Evolutionary conservation across 1,140 invertebrate genomes (phyloP).

Genomic region (Octopus sinensis): DNA sequence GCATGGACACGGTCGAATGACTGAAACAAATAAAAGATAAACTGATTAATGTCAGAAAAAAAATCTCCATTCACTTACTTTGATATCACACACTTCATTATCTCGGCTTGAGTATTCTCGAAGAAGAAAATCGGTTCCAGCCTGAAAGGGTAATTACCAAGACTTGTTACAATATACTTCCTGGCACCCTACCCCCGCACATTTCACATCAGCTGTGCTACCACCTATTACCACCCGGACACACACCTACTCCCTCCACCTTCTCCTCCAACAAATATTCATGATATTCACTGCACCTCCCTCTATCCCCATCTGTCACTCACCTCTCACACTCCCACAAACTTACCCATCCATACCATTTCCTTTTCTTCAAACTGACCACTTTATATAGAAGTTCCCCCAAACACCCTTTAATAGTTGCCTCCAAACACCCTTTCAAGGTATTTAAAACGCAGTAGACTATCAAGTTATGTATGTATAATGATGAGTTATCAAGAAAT

Average conservation of each 20-base stretch:
- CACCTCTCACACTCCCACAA: too few relatives aligned
- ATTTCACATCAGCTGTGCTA: neutral
- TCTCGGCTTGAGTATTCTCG: conserved; percentile 55
- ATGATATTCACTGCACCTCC: neutral
- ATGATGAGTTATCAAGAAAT: too few relatives aligned
- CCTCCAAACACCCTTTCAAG: too few relatives aligned
- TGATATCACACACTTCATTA: conserved; percentile 42
- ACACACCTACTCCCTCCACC: neutral
- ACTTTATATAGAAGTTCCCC: too few relatives aligned
- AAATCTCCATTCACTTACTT: conserved; percentile 31
- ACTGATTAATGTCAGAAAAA: too few relatives aligned
- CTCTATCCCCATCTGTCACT: neutral
- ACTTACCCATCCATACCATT: too few relatives aligned
- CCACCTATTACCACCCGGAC: neutral
- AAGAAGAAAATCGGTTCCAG: conserved; percentile 50
- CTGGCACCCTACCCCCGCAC: neutral
- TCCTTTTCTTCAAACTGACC: too few relatives aligned
- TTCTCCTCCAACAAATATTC: neutral
- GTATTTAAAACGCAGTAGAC: too few relatives aligned
- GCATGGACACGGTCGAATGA: too few relatives aligned
- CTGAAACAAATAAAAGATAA: too few relatives aligned
- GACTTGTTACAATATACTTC: neutral
- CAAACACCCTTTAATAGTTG: too few relatives aligned
- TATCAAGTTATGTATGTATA: too few relatives aligned
- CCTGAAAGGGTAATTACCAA: conserved; percentile 32